Evolutionary conservation across 2,113 vertebrate genomes (phyloP).

Genomic region (Rattus norvegicus): DNA sequence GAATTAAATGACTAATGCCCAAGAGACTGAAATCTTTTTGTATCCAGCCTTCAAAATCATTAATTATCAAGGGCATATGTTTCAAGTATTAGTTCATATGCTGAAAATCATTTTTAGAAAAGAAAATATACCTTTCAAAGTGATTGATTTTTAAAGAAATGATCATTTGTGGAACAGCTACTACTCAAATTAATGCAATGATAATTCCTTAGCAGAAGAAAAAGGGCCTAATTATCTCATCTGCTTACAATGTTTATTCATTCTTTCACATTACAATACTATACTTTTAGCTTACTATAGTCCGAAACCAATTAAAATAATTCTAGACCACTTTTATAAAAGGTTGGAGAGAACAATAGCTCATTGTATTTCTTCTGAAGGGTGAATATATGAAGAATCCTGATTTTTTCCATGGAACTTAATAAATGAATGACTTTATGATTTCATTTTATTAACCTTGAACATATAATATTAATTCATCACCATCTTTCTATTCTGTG

Average conservation of each 20-base stretch:
- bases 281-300: conserved; percentile 37
- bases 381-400: conserved; percentile 37
- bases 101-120: conserved; percentile 24
- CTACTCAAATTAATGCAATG: conserved; percentile 58
- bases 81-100: conserved; percentile 42
- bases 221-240: conserved; percentile 63
- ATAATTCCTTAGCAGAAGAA: conserved; percentile 25
- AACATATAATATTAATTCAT: conserved; percentile 14
- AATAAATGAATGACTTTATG: conserved; percentile 46
- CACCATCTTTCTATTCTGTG: conserved; percentile 11
- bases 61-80: conserved; percentile 22
- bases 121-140: conserved; percentile 58
- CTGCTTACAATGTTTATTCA: conserved; percentile 48
- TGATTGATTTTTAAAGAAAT: conserved; percentile 59
- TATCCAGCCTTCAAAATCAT: conserved; percentile 36
- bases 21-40: conserved; percentile 41
- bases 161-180: conserved; percentile 27
- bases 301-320: conserved; percentile 69
- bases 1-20: conserved; percentile 35
- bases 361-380: conserved; percentile 52
- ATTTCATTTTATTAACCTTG: conserved; percentile 61
- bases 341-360: conserved; percentile 41
- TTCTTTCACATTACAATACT: not conserved
- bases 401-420: not conserved
- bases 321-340: conserved; percentile 56